Percentiles rank a stretch among this genome's conserved stretches.
phyloP scores from a whole-genome alignment of 2,888 invertebrate species.

The Synanthedon vespiformis region DNA sequence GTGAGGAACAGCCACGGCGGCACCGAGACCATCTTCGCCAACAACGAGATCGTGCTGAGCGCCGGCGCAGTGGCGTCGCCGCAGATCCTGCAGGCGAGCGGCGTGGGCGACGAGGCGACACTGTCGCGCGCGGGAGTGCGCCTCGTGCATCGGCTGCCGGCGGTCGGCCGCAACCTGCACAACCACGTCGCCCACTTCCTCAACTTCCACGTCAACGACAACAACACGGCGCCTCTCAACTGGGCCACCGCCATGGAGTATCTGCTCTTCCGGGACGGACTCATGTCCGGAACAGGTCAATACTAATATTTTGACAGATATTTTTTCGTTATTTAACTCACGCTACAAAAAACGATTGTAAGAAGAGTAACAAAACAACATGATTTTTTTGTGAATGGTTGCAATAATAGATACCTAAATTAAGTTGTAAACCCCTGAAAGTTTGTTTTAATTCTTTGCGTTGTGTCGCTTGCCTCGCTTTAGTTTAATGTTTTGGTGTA shows the following conservation, averaged over 20 bases:
- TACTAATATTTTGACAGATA: slow-evolving; percentile 9
- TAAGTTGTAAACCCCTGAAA: too few relatives aligned
- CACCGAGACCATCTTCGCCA: slow-evolving; percentile 72
- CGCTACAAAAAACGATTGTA: too few relatives aligned
- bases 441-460: too few relatives aligned
- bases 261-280: slow-evolving; percentile 85
- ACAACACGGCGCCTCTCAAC: slow-evolving; percentile 86
- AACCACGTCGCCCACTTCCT: slow-evolving; percentile 87
- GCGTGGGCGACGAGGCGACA: slow-evolving; percentile 84
- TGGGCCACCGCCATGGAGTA: slow-evolving; percentile 95
- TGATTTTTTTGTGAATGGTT: too few relatives aligned
- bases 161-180: slow-evolving; percentile 87
- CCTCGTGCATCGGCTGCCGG: slow-evolving; percentile 78
- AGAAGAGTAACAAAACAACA: too few relatives aligned
- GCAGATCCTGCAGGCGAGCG: slow-evolving; percentile 90
- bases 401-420: too few relatives aligned
- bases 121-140: slow-evolving; percentile 74
- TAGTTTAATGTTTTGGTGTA: too few relatives aligned
- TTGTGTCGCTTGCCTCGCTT: too few relatives aligned
- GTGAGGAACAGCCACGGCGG: slow-evolving; percentile 70
- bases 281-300: slow-evolving; percentile 87
- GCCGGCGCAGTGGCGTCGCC: slow-evolving; percentile 94
- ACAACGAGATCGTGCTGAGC: slow-evolving; percentile 75
- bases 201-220: slow-evolving; percentile 84
- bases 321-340: too few relatives aligned